Conservation (phyloP, 2,113 vertebrate species). For the Bubo blakistoni region DNA sequence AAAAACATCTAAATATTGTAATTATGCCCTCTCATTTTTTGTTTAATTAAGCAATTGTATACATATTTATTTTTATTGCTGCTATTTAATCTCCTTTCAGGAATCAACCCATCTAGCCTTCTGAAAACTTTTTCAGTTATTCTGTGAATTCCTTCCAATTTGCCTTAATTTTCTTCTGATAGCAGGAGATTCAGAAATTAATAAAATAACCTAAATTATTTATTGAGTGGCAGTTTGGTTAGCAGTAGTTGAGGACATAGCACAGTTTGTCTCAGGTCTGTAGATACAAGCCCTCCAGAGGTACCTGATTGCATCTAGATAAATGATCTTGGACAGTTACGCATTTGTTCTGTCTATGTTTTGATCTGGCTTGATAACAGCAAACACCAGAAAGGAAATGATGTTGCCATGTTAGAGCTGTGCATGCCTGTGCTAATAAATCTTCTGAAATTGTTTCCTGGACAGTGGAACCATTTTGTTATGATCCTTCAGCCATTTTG, state of each 20-base stretch:
- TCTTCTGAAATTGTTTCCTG: not conserved
- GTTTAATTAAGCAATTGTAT: not conserved
- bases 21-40: not conserved
- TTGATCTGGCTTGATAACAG: not conserved
- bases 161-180: not conserved
- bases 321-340: not conserved
- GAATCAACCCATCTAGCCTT: not conserved
- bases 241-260: not conserved
- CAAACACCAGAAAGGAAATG: not conserved
- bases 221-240: not conserved
- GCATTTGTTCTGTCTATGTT: not conserved
- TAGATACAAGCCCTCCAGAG: not conserved
- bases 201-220: not conserved
- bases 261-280: not conserved
- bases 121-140: not conserved
- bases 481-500: not conserved
- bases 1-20: not conserved
- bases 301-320: not conserved
- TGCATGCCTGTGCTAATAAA: not conserved
- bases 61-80: not conserved
- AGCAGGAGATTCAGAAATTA: not conserved
- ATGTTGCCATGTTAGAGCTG: not conserved
- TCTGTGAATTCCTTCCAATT: not conserved
- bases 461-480: not conserved
- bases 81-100: not conserved